Conservation (phyloP, 2,113 vertebrate genomes). For the Lota lota region DNA sequence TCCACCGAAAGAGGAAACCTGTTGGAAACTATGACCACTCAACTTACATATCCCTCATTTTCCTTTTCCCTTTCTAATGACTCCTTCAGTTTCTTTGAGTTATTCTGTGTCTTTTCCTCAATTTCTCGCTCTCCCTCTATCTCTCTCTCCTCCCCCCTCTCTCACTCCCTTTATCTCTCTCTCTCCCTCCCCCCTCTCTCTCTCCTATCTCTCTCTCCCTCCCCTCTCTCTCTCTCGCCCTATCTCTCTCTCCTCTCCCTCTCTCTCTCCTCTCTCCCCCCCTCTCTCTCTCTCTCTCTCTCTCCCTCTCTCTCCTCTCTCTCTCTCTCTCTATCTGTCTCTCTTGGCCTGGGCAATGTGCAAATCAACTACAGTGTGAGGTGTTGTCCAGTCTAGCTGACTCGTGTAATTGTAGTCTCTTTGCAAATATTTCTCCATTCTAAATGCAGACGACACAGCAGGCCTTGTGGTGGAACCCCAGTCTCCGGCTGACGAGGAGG, state of each 20-base stretch:
- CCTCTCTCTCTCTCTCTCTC: slow-evolving; percentile 5
- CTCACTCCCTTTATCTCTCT: slow-evolving; percentile 6
- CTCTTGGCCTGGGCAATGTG: slow-evolving; percentile 78
- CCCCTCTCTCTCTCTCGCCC: slow-evolving; percentile 20
- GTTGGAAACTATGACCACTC: slow-evolving; percentile 55
- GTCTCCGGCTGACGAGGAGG: slow-evolving; percentile 89
- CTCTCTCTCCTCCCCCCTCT: neutral
- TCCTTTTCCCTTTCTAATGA: slow-evolving; percentile 12
- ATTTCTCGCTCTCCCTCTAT: neutral
- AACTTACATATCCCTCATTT: slow-evolving; percentile 2
- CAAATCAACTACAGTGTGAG: slow-evolving; percentile 66
- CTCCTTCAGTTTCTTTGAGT: neutral
- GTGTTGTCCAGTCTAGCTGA: slow-evolving; percentile 79
- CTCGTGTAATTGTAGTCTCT: slow-evolving; percentile 97
- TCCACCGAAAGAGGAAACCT: neutral
- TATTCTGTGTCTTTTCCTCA: neutral
- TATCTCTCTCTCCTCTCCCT: slow-evolving; percentile 4
- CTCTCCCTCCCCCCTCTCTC: slow-evolving; percentile 4
- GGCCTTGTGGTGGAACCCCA: slow-evolving; percentile 83
- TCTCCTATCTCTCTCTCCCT: slow-evolving; percentile 4
- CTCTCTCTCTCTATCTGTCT: slow-evolving; percentile 13
- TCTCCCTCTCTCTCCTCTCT: slow-evolving; percentile 11
- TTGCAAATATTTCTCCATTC: slow-evolving; percentile 99
- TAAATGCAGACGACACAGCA: slow-evolving; percentile 94
- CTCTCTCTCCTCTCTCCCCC: slow-evolving; percentile 2